These are phyloP conservation scores for Synanthedon formicaeformis DNA, from an alignment of 2,888 invertebrate genomes.

Conservation along the genomic window DNA sequence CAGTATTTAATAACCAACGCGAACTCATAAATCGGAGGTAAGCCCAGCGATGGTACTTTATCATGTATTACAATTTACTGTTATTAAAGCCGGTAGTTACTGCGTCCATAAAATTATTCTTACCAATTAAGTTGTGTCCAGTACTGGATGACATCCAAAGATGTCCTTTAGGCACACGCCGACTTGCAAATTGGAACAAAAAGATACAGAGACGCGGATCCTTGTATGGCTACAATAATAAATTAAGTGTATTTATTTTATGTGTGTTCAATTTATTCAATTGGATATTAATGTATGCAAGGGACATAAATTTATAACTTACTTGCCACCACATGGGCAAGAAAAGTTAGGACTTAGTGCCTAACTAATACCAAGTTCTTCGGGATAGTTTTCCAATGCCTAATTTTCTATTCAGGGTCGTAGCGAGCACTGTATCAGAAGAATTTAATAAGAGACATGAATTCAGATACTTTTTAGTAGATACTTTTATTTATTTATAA, in stretches of 20 bases:
- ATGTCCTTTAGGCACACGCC: conserved; percentile 41
- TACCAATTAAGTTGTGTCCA: conserved; percentile 35
- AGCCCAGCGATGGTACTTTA: conserved; percentile 14
- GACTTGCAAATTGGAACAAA: conserved; percentile 25
- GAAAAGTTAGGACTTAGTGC: background rate
- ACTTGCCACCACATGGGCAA: background rate
- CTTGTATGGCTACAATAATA: conserved; percentile 10
- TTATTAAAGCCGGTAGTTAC: background rate
- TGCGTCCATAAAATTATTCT: conserved; percentile 33
- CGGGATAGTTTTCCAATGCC: no score
- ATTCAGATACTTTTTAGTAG: no score
- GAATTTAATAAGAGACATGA: no score
- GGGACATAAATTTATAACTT: background rate
- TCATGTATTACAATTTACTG: conserved; percentile 31
- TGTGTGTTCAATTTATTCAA: conserved; percentile 5
- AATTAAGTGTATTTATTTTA: conserved; percentile 11
- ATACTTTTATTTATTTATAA: no score
- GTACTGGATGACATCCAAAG: conserved; percentile 31
- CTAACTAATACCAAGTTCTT: no score
- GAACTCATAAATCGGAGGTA: background rate
- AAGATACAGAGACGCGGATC: conserved; percentile 13
- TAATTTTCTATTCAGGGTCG: no score
- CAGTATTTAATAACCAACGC: background rate
- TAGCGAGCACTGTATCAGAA: no score
- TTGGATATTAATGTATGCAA: conserved; percentile 1